Base-by-base conservation (phyloP, 2,888 invertebrate genomes). In the Drosophila differens region DNA sequence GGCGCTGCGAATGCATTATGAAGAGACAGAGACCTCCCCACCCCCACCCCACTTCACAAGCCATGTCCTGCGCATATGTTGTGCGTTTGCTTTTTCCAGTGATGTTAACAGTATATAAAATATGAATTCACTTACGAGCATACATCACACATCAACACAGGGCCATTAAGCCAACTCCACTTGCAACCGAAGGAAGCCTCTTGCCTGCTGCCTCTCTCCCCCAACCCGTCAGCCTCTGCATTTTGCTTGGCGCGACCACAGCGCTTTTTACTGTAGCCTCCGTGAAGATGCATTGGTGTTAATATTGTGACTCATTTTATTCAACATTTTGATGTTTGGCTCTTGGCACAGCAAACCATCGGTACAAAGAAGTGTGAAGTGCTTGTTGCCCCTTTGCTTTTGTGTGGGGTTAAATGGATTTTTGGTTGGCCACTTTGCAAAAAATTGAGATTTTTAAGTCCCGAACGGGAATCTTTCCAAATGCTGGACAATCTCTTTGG, bases 71-170 rank as follows among this genome's bases (percentile, higher is more conserved):
- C 41, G 35, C 52, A 62, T 64, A 67, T 74, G 63, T 70, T 64
- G 53, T 64, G 52, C 52, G 47, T 68, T 74, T 41, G 64, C 58
- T 74, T 72, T 76, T 86, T 84, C 66, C 58, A 70, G 70, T 32
- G 63, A 68, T 65, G 74, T 79, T 89, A 81, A 91, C 79, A 81
- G 73, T 83, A 85, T 90, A 92, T 92, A 90, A 92, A 92, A 92
- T 92, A 92, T 92, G 92, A 92, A 91, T 92, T 91, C 91, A 91
- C 92, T 92, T 92, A 92, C 85, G 69, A 64, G 39, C 37, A 74
- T 65, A 85, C 89, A 89, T 91, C 91, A 83, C 87, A 85, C 83
- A 79, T 74, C 84, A 85, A 78, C 91, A 88, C 82, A 85, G 75
- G 85, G 92, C 91, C 91, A 92, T 91, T 91, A 90, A 86, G 92